Conservation (phyloP, 2,797 vertebrate species). For the Pelochelys cantorii region DNA sequence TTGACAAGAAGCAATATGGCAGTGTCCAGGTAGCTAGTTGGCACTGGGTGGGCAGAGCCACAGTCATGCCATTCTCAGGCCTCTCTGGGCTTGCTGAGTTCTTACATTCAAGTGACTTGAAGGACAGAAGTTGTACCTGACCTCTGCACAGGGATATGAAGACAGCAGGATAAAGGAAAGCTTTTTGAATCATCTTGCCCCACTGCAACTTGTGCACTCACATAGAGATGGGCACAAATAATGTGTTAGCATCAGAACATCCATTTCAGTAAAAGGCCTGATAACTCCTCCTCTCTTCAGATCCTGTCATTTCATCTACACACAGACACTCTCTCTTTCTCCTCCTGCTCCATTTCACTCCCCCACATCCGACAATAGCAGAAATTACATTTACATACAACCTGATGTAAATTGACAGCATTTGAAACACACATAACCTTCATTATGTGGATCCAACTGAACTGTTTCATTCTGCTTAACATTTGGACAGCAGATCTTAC, state of each 20-base stretch:
- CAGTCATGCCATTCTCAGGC: background rate
- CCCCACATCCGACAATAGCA: background rate
- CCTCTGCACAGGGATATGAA: background rate
- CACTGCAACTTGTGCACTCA: background rate
- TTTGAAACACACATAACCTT: background rate
- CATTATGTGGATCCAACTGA: background rate
- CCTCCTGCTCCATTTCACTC: background rate
- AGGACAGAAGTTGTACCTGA: background rate
- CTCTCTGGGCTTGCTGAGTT: background rate
- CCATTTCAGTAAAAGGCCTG: background rate
- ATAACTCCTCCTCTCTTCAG: conserved; percentile 7
- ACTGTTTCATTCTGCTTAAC: background rate
- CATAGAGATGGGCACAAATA: background rate
- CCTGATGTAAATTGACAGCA: background rate
- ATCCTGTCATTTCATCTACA: background rate
- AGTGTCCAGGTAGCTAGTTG: background rate
- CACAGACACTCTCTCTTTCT: background rate
- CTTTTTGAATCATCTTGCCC: background rate
- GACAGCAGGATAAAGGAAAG: background rate
- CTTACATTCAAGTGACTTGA: background rate
- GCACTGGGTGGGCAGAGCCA: background rate
- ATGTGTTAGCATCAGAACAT: background rate
- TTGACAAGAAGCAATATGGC: background rate
- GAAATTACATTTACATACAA: background rate
- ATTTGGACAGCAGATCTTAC: conserved; percentile 76